Conservation (phyloP, 2,797 vertebrate species). For the Zenarchopterus dispar region DNA sequence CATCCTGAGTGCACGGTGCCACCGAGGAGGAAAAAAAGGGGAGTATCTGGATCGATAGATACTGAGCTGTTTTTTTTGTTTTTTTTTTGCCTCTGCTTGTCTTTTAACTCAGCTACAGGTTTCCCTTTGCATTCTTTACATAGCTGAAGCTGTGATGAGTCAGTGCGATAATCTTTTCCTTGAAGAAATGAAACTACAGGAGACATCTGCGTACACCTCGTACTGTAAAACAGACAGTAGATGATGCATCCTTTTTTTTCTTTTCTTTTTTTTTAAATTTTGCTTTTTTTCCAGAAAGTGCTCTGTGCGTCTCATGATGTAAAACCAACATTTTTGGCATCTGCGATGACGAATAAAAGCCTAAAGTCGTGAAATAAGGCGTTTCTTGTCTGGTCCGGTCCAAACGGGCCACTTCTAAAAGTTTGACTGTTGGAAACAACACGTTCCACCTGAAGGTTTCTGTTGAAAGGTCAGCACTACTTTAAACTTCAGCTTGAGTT, state of each 20-base stretch:
- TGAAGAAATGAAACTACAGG: neutral
- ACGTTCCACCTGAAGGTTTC: constrained; percentile 28
- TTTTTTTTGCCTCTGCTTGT: neutral
- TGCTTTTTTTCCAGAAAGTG: neutral
- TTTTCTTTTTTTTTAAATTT: too few species aligned
- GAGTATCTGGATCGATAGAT: constrained; percentile 6
- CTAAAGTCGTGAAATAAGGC: constrained; percentile 7
- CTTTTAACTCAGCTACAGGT: neutral
- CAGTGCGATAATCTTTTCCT: constrained; percentile 12
- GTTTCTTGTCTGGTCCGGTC: neutral
- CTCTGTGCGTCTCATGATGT: constrained; percentile 1
- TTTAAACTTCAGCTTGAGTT: constrained; percentile 52
- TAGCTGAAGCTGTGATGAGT: constrained; percentile 31
- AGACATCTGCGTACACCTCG: neutral
- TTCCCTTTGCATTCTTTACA: constrained; percentile 40
- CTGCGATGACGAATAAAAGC: neutral
- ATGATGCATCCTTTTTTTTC: too few species aligned
- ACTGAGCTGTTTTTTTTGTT: constrained; percentile 6
- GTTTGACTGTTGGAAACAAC: constrained; percentile 29
- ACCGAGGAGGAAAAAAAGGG: too few species aligned
- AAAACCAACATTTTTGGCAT: constrained; percentile 5
- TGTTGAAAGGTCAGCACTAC: constrained; percentile 55
- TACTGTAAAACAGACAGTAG: neutral
- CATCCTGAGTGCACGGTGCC: too few species aligned
- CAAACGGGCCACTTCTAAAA: constrained; percentile 20